Conservation (phyloP, 2,888 invertebrate species). For the Chrysolina americana region DNA sequence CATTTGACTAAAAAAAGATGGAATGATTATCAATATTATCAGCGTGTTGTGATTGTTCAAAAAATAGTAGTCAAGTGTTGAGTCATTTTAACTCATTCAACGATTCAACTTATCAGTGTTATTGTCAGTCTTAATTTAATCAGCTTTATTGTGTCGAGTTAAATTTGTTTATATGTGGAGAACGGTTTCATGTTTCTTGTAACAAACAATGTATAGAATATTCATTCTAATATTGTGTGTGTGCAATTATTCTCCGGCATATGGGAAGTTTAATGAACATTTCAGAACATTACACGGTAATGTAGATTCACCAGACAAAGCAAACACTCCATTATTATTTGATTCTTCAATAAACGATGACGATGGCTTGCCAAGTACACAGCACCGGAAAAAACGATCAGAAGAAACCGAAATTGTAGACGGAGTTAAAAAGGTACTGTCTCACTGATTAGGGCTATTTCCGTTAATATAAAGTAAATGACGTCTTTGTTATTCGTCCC, state of each 20-base stretch:
- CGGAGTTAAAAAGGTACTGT: constrained; percentile 21
- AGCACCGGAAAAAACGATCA: background rate
- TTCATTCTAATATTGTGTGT: background rate
- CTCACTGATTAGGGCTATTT: background rate
- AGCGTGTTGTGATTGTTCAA: background rate
- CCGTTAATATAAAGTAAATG: background rate
- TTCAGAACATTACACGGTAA: constrained; percentile 4
- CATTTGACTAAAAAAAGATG: background rate
- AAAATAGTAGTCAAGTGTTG: background rate
- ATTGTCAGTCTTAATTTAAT: background rate
- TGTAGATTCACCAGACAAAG: background rate
- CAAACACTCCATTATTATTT: background rate
- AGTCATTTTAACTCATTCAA: background rate
- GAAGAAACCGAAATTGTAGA: background rate
- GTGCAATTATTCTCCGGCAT: background rate
- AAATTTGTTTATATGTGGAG: background rate
- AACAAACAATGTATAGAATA: background rate
- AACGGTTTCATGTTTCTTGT: background rate
- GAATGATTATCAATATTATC: background rate
- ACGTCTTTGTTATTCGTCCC: background rate
- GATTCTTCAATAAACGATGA: background rate
- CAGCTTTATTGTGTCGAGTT: background rate
- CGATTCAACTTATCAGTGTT: background rate
- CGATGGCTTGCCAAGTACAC: background rate
- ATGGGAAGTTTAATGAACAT: background rate